These are phyloP conservation scores for Poeciliopsis infans DNA, from an alignment of 2,797 vertebrate species.

Conservation along the genomic window DNA sequence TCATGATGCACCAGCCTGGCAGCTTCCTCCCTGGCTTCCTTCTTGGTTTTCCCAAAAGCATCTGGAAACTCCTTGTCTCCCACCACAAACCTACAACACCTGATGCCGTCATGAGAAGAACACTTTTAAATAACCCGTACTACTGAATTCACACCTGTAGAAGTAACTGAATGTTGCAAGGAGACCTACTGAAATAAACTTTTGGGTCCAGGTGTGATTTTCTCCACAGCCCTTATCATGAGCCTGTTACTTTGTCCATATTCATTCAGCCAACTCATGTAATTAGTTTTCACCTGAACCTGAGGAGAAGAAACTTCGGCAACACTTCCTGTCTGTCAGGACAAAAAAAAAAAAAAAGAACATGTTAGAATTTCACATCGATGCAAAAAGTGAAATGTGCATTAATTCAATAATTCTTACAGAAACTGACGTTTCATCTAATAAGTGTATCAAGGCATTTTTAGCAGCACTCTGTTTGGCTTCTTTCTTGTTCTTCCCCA, in stretches of 20 bases:
- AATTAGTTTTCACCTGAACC: conserved; percentile 42
- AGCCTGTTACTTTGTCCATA: conserved; percentile 53
- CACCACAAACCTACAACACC: conserved; percentile 64
- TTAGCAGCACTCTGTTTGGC: conserved; percentile 79
- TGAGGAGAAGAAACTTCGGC: background rate
- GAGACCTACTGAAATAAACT: conserved; percentile 57
- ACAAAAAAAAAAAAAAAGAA: background rate
- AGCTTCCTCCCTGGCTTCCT: conserved; percentile 74
- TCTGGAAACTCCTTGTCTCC: conserved; percentile 60
- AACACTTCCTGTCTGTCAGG: conserved; percentile 36
- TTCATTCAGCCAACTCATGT: conserved; percentile 76
- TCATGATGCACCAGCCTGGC: conserved; percentile 68
- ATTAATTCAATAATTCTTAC: conserved; percentile 44
- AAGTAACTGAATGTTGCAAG: background rate
- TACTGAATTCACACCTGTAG: background rate
- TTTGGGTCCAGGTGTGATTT: conserved; percentile 1
- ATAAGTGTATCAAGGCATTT: conserved; percentile 54
- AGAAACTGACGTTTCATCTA: conserved; percentile 5
- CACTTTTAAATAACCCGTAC: background rate
- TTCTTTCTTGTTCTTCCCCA: conserved; percentile 78
- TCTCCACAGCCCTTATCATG: conserved; percentile 18
- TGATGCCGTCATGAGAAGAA: conserved; percentile 11
- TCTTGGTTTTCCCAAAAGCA: conserved; percentile 62
- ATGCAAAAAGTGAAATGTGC: background rate
- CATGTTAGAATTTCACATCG: background rate